phyloP scores from a whole-genome alignment of 2,113 vertebrate species.

The Pitta sordida region DNA sequence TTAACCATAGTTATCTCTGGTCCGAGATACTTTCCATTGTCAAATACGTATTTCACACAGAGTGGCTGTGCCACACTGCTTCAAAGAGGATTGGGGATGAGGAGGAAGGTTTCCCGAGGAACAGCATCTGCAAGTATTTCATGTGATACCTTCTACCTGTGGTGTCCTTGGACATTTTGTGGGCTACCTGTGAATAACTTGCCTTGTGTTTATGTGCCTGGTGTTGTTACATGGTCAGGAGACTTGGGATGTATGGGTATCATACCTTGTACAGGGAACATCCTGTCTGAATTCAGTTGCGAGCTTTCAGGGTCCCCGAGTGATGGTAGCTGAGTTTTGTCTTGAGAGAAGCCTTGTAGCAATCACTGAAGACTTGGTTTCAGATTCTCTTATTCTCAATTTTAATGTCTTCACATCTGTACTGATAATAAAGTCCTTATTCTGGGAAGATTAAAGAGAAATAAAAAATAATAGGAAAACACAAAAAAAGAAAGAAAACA shows the following conservation, averaged over 20 bases:
- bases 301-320: not conserved
- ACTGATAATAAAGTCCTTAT: not conserved
- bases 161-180: not conserved
- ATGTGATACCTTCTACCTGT: not conserved
- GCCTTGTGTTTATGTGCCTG: not conserved
- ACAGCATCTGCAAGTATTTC: not conserved
- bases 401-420: not conserved
- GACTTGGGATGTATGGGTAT: not conserved
- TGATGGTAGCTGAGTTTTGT: not conserved
- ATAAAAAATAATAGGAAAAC: not conserved
- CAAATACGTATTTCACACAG: not conserved
- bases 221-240: not conserved
- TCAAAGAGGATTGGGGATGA: not conserved
- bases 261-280: not conserved
- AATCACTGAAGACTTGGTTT: not conserved
- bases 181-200: not conserved
- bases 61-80: not conserved
- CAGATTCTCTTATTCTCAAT: not conserved
- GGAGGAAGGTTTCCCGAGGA: not conserved
- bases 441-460: not conserved
- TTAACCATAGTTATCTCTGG: not conserved
- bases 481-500: rapidly evolving
- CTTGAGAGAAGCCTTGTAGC: not conserved
- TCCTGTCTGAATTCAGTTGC: not conserved
- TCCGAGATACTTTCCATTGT: not conserved